These are phyloP conservation scores for Andrena trimmerana DNA, from an alignment of 2,888 invertebrate genomes.

Conservation along the genomic window DNA sequence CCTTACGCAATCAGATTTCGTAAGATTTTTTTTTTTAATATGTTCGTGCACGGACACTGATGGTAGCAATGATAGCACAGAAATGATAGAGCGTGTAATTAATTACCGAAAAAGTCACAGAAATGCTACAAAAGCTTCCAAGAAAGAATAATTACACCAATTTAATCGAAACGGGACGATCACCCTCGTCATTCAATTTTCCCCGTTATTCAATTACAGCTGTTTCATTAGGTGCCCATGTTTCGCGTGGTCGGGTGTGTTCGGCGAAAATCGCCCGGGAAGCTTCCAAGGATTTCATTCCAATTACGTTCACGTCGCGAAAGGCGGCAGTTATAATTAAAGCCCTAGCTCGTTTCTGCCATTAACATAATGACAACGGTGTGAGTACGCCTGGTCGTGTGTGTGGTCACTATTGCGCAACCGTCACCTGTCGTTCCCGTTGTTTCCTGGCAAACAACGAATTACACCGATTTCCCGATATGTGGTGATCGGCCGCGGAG, in stretches of 20 bases:
- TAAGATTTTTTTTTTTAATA: slow-evolving; percentile 6
- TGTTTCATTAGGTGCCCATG: not conserved
- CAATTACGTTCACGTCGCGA: slow-evolving; percentile 14
- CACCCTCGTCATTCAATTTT: slow-evolving; percentile 5
- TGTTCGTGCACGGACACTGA: not conserved
- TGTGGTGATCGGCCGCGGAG: slow-evolving; percentile 12
- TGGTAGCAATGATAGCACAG: not conserved
- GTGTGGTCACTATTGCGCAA: slow-evolving; percentile 20
- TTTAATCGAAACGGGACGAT: not conserved
- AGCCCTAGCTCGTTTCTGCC: slow-evolving; percentile 10
- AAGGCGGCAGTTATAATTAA: slow-evolving; percentile 36
- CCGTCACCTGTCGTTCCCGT: slow-evolving; percentile 10
- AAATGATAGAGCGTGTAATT: not conserved
- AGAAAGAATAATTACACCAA: not conserved
- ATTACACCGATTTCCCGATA: slow-evolving; percentile 30
- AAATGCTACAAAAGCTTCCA: not conserved
- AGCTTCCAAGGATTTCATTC: slow-evolving; percentile 21
- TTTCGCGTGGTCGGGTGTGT: not conserved
- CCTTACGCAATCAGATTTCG: slow-evolving; percentile 21
- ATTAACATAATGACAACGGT: slow-evolving; percentile 48
- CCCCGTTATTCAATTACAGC: not conserved
- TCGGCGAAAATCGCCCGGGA: not conserved
- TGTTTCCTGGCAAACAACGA: slow-evolving; percentile 35
- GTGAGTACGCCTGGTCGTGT: slow-evolving; percentile 23
- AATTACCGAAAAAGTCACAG: not conserved